Evolutionary conservation across 2,888 invertebrate species (phyloP).

Genomic region (Coremacera marginata): DNA sequence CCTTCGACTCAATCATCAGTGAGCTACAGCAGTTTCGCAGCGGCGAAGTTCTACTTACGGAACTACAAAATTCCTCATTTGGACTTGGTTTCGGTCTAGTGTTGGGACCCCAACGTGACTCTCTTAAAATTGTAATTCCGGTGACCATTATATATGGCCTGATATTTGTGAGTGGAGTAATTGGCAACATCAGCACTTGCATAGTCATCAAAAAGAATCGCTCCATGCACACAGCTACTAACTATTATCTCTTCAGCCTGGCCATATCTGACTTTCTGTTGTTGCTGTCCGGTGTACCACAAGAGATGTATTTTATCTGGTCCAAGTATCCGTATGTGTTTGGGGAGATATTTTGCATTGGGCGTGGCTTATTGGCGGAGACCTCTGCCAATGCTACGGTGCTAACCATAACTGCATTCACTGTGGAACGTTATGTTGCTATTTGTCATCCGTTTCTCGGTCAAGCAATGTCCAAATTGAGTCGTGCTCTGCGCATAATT

Average conservation of each 20-base stretch:
- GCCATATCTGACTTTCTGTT: slow-evolving; percentile 86
- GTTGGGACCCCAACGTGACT: slow-evolving; percentile 75
- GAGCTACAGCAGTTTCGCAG: neutral
- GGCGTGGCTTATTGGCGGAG: slow-evolving; percentile 83
- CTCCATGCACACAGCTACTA: slow-evolving; percentile 86
- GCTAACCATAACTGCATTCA: slow-evolving; percentile 85
- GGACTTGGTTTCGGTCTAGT: neutral
- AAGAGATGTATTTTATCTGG: slow-evolving; percentile 85
- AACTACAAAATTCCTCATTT: neutral
- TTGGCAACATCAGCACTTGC: slow-evolving; percentile 88
- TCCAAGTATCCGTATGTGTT: slow-evolving; percentile 83
- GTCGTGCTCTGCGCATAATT: slow-evolving; percentile 83
- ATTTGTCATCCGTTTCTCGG: slow-evolving; percentile 76
- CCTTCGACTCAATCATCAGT: neutral
- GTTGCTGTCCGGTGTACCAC: slow-evolving; percentile 77
- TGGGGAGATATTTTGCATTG: slow-evolving; percentile 83
- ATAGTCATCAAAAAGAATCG: slow-evolving; percentile 85
- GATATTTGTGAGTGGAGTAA: slow-evolving; percentile 83
- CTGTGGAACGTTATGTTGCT: slow-evolving; percentile 79
- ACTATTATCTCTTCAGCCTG: slow-evolving; percentile 86
- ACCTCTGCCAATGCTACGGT: slow-evolving; percentile 84
- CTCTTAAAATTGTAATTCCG: slow-evolving; percentile 74
- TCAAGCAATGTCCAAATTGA: slow-evolving; percentile 86
- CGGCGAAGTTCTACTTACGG: neutral
- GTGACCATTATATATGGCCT: slow-evolving; percentile 81